Base-by-base conservation (phyloP, 2,113 vertebrate species). In the Cervus canadensis region DNA sequence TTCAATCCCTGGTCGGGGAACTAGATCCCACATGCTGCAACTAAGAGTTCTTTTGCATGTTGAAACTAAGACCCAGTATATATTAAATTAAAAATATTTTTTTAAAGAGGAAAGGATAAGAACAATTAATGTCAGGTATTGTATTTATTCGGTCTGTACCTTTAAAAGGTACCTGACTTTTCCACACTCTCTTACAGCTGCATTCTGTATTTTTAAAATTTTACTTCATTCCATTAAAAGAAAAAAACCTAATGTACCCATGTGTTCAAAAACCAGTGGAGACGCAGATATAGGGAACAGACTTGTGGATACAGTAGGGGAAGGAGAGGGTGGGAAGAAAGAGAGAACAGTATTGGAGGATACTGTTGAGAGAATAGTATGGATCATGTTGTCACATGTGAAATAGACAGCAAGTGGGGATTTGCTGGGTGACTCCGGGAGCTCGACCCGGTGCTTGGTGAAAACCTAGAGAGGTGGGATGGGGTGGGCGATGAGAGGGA, bases 261-360 rank as follows among this genome's bases (percentile, higher is more conserved):
- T 28, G 17, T 96, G 40, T 76, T 93, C 7, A 93, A 96, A 91
- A 95, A 57, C 48, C 67, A 92, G 19, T 71, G 67, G n/a, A 40
- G 67, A 71, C 0, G 10, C n/a, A 40, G 21, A 12, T 17, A 21
- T 10, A 71, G 19, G 23, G n/a, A 36, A 40, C 5, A 71, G 64
- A 36, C 9, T 21, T 71, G n/a, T 40, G 67, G 64, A 67, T n/a
- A 36, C 64, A 21, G 64, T 11, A 17, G 19, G 67, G 67, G n/a
- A 71, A 71, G 67, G 19, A 71, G n/a, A 36, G 16, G 67, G 67
- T 23, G 10, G 52, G 19, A 23, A 71, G 67, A 71, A 10, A 40
- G n/a, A 19, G n/a, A 71, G n/a, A 40, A 71, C 19, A 71, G 67
- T 23, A 19, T 23, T 50, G 48, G 3, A 13, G 12, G 13, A 50